These are phyloP conservation scores for Syrrhaptes paradoxus DNA, from an alignment of 2,113 vertebrate genomes.

Conservation along the genomic window DNA sequence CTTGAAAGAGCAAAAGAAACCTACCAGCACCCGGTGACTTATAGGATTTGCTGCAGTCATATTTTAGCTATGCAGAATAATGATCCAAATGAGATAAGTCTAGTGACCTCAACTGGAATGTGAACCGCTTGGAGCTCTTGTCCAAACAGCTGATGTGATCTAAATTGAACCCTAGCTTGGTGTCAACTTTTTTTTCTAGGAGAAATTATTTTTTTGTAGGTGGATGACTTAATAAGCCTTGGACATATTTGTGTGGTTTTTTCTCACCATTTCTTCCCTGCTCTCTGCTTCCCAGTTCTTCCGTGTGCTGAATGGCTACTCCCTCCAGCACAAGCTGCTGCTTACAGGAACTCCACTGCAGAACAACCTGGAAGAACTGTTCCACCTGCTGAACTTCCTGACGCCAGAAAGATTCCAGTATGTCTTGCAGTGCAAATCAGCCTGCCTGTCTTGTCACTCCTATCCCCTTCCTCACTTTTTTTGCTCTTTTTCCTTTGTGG, in stretches of 20 bases:
- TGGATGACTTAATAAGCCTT: background rate
- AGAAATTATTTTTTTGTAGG: background rate
- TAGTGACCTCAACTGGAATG: background rate
- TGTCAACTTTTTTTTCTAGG: background rate
- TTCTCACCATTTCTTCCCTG: background rate
- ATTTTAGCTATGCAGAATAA: background rate
- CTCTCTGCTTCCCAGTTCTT: slow-evolving; percentile 85
- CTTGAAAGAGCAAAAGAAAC: background rate
- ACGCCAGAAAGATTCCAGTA: slow-evolving; percentile 96
- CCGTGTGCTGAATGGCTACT: slow-evolving; percentile 93
- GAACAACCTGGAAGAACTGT: slow-evolving; percentile 96
- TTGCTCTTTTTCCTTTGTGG: background rate
- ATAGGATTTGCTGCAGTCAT: background rate
- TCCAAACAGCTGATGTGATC: background rate
- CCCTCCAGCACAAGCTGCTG: slow-evolving; percentile 94
- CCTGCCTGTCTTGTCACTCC: background rate
- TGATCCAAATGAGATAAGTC: background rate
- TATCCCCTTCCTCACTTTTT: background rate
- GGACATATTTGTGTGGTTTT: background rate
- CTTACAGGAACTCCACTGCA: slow-evolving; percentile 95
- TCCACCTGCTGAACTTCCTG: slow-evolving; percentile 96
- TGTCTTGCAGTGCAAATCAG: slow-evolving; percentile 62
- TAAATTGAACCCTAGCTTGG: background rate
- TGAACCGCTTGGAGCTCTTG: background rate
- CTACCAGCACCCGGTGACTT: background rate